A percentile compares a stretch with the other conserved stretches of the same genome.
These are phyloP conservation scores for Periphyllus acericola DNA, from an alignment of 2,888 invertebrate species.

Conservation along the genomic window DNA sequence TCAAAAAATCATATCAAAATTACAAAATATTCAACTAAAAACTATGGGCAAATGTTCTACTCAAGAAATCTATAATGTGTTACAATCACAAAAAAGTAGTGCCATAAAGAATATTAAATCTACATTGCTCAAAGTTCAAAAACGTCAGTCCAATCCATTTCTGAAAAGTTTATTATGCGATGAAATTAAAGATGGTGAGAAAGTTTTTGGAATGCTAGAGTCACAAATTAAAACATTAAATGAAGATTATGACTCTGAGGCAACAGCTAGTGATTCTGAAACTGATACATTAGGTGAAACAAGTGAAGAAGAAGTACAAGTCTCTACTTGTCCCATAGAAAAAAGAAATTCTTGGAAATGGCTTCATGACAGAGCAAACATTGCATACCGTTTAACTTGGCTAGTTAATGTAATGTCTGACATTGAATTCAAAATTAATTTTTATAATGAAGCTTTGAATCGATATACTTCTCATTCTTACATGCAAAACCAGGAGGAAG, in stretches of 20 bases:
- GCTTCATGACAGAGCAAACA: constrained; percentile 62
- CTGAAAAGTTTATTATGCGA: constrained; percentile 53
- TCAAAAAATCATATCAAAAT: constrained; percentile 49
- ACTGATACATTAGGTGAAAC: constrained; percentile 62
- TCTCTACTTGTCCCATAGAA: constrained; percentile 53
- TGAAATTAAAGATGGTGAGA: constrained; percentile 60
- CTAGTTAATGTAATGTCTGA: constrained; percentile 63
- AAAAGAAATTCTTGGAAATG: constrained; percentile 63
- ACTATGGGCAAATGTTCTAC: constrained; percentile 60
- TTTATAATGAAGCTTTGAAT: constrained; percentile 63
- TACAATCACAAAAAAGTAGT: constrained; percentile 60
- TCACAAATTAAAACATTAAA: constrained; percentile 62
- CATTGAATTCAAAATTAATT: constrained; percentile 63
- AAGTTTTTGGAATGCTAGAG: constrained; percentile 62
- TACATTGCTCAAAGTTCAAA: constrained; percentile 58
- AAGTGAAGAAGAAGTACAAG: constrained; percentile 58
- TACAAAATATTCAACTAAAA: constrained; percentile 56
- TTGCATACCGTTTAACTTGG: constrained; percentile 63
- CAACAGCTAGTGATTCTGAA: constrained; percentile 63
- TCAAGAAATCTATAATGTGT: constrained; percentile 59
- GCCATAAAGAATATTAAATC: constrained; percentile 58
- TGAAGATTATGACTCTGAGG: constrained; percentile 63
- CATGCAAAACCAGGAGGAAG: constrained; percentile 50
- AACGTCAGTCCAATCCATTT: constrained; percentile 58
- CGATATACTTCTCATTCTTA: constrained; percentile 54